Percentiles rank a stretch among this genome's conserved stretches.
Conservation (phyloP, 2,888 invertebrate genomes). For the Copidosoma aretas region DNA sequence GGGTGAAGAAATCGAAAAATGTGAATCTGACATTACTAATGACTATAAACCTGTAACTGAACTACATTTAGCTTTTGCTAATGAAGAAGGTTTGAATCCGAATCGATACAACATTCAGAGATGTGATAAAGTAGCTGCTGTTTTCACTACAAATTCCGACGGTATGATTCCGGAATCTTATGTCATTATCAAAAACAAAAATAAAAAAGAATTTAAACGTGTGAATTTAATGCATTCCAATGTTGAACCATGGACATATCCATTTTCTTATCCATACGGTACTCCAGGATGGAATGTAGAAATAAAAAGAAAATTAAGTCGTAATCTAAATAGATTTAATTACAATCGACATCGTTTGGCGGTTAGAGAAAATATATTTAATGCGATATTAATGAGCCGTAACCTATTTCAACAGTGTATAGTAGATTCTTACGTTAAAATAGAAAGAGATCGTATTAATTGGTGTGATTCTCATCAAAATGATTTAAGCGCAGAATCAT, state of each 20-base stretch:
- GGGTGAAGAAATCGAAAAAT: conserved; percentile 25
- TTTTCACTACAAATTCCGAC: conserved; percentile 41
- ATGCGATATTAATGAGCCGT: conserved; percentile 25
- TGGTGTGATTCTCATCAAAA: conserved; percentile 1
- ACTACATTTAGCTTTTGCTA: conserved; percentile 36
- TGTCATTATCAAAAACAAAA: conserved; percentile 35
- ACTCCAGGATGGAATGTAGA: conserved; percentile 35
- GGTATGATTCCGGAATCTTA: conserved; percentile 43
- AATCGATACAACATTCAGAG: conserved; percentile 41
- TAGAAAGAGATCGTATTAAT: conserved; percentile 18
- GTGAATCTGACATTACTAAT: conserved; percentile 6
- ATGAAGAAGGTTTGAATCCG: conserved; percentile 37
- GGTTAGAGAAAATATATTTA: conserved; percentile 7
- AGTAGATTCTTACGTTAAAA: conserved; percentile 31
- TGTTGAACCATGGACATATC: conserved; percentile 43
- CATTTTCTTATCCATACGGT: conserved; percentile 43
- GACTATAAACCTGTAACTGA: conserved; percentile 19
- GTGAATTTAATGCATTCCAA: conserved; percentile 43
- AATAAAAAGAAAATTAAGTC: conserved; percentile 17
- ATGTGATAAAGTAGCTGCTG: conserved; percentile 42
- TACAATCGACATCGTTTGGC: conserved; percentile 8
- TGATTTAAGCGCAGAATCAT: conserved; percentile 30
- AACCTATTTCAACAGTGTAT: conserved; percentile 40
- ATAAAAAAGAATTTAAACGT: conserved; percentile 30
- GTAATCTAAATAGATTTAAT: conserved; percentile 9